These are phyloP conservation scores for Meandrina meandrites DNA, from an alignment of 92 coral and sea anemone genomes.

Conservation along the genomic window DNA sequence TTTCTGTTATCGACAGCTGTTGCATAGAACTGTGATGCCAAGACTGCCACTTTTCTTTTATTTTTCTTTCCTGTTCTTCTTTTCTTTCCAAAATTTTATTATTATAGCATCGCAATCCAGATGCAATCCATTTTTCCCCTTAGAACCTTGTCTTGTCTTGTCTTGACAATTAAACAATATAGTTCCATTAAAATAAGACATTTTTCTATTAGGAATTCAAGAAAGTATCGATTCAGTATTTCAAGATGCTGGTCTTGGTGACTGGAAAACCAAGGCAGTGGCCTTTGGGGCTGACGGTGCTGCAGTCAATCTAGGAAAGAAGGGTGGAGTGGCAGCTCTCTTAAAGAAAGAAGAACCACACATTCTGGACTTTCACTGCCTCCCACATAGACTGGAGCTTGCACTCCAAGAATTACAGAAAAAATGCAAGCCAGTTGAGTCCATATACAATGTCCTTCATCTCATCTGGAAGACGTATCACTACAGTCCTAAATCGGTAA, in stretches of 20 bases:
- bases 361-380: slow-evolving; percentile 47
- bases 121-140: background rate
- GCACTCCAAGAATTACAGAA: slow-evolving; percentile 51
- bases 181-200: background rate
- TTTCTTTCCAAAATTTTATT: no score
- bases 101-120: background rate
- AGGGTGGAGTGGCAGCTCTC: slow-evolving; percentile 36
- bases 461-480: slow-evolving; percentile 48
- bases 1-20: background rate
- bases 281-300: slow-evolving; percentile 49
- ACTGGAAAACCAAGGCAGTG: slow-evolving; percentile 30
- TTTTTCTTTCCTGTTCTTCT: no score
- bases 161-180: no score
- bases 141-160: background rate
- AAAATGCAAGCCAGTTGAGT: slow-evolving; percentile 39
- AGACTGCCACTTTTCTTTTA: background rate
- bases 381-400: slow-evolving; percentile 53
- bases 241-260: slow-evolving; percentile 23
- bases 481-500: slow-evolving; percentile 50
- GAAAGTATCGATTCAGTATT: slow-evolving; percentile 6
- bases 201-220: slow-evolving; percentile 9
- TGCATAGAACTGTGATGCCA: slow-evolving; percentile 27
- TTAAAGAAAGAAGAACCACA: slow-evolving; percentile 42
- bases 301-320: slow-evolving; percentile 47
- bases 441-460: slow-evolving; percentile 50